These are phyloP conservation scores for Lanius ludovicianus DNA, from an alignment of 2,113 vertebrate genomes.

Conservation along the genomic window DNA sequence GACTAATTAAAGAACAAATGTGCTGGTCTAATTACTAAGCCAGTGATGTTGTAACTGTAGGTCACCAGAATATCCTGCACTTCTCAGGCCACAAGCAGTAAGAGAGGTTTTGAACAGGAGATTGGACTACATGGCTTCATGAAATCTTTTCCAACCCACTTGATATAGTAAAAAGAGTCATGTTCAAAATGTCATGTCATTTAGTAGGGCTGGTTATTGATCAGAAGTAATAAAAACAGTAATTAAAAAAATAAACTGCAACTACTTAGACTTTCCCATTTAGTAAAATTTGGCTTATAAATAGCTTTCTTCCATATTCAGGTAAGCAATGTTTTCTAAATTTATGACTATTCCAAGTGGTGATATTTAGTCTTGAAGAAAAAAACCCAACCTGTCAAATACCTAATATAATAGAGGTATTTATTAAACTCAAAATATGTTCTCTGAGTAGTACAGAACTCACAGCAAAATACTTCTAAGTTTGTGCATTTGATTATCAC, in stretches of 20 bases:
- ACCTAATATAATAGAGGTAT: not conserved
- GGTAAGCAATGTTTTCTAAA: not conserved
- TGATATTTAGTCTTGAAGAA: not conserved
- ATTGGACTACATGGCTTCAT: not conserved
- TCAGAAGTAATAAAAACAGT: not conserved
- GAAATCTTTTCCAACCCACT: not conserved
- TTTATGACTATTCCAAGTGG: not conserved
- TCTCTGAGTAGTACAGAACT: not conserved
- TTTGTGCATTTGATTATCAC: not conserved
- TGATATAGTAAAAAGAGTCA: not conserved
- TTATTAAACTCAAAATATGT: not conserved
- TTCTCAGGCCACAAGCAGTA: not conserved
- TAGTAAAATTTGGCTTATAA: not conserved
- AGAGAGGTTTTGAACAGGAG: not conserved
- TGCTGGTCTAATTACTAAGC: not conserved
- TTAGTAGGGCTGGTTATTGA: not conserved
- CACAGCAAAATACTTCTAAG: not conserved
- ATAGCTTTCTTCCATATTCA: not conserved
- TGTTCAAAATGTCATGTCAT: not conserved
- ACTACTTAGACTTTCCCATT: not conserved
- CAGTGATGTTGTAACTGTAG: not conserved
- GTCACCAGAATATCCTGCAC: not conserved
- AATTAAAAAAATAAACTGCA: not conserved
- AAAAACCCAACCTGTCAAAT: not conserved
- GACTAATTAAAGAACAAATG: not conserved